These are phyloP conservation scores for Epicampocera succincta DNA, from an alignment of 2,888 invertebrate genomes.

Conservation along the genomic window DNA sequence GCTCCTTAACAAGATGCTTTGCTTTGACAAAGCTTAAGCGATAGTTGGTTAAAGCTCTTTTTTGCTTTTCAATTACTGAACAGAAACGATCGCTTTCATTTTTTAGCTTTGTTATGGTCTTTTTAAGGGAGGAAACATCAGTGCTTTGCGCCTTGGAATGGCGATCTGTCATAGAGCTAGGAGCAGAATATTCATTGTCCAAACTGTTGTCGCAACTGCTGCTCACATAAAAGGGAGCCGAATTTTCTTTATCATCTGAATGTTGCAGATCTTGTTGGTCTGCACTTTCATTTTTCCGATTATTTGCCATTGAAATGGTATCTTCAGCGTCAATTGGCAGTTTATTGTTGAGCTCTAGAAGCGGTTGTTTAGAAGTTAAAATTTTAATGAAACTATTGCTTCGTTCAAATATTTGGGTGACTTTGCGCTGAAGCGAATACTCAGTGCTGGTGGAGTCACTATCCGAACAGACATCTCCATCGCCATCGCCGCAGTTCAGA, in stretches of 20 bases:
- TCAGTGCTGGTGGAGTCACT: conserved; percentile 73
- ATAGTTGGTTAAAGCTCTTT: conserved; percentile 77
- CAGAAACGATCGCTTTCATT: conserved; percentile 78
- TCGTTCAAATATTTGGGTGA: conserved; percentile 71
- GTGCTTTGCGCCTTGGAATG: conserved; percentile 63
- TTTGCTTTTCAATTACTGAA: conserved; percentile 78
- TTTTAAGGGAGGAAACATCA: conserved; percentile 72
- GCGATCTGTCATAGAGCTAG: conserved; percentile 74
- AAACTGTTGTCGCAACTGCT: conserved; percentile 50
- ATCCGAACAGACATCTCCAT: conserved; percentile 61
- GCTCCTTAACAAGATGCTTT: conserved; percentile 79
- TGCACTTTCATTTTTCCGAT: conserved; percentile 8
- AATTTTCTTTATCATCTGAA: conserved; percentile 67
- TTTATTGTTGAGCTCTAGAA: conserved; percentile 47
- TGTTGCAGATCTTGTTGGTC: conserved; percentile 26
- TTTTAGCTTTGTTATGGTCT: conserved; percentile 74
- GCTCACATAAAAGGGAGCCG: conserved; percentile 30
- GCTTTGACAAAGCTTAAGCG: conserved; percentile 78
- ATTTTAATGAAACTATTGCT: conserved; percentile 74
- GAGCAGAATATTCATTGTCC: conserved; percentile 73
- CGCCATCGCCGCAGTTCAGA: conserved; percentile 52
- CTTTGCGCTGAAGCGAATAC: conserved; percentile 72
- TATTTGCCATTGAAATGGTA: conserved; percentile 40
- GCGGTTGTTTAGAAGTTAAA: conserved; percentile 65
- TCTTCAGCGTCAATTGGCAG: conserved; percentile 48